These are phyloP conservation scores for Calameuta filiformis DNA, from an alignment of 2,888 invertebrate species.

Conservation along the genomic window DNA sequence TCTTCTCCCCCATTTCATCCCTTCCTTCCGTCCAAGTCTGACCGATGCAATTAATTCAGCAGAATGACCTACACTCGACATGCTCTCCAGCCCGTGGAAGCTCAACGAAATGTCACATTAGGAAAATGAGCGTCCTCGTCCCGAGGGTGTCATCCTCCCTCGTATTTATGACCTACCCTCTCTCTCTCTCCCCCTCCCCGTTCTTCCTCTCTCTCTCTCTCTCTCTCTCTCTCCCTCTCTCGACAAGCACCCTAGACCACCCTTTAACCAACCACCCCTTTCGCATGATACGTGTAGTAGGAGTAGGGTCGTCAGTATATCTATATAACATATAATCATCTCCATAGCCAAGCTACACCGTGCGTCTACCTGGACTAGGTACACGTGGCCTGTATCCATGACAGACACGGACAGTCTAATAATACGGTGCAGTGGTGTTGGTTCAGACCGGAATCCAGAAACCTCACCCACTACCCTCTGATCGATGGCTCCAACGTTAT, in stretches of 20 bases:
- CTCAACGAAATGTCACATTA: conserved; percentile 19
- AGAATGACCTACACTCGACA: conserved; percentile 1
- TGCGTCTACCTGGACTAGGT: not conserved
- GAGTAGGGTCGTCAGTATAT: not conserved
- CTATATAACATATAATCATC: not conserved
- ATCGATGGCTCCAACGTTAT: conserved; percentile 11
- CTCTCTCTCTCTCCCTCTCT: not conserved
- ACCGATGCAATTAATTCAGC: not conserved
- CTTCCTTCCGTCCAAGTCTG: not conserved
- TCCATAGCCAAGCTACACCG: not conserved
- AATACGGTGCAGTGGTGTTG: not conserved
- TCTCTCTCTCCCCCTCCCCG: no score
- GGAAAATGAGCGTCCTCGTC: conserved; percentile 17
- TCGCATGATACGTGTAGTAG: not conserved
- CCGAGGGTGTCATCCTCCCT: conserved; percentile 22
- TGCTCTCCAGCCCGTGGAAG: conserved; percentile 5
- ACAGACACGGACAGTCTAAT: not conserved
- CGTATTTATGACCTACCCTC: conserved; percentile 16
- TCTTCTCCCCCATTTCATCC: not conserved
- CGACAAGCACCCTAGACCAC: not conserved
- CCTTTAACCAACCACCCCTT: not conserved
- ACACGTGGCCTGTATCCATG: not conserved
- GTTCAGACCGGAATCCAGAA: not conserved
- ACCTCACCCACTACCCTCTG: conserved; percentile 1
- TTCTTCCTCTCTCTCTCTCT: no score